Percentiles rank a stretch among this genome's conserved stretches.
Conservation (phyloP, 2,888 invertebrate species). For the Psylliodes chrysocephalus region DNA sequence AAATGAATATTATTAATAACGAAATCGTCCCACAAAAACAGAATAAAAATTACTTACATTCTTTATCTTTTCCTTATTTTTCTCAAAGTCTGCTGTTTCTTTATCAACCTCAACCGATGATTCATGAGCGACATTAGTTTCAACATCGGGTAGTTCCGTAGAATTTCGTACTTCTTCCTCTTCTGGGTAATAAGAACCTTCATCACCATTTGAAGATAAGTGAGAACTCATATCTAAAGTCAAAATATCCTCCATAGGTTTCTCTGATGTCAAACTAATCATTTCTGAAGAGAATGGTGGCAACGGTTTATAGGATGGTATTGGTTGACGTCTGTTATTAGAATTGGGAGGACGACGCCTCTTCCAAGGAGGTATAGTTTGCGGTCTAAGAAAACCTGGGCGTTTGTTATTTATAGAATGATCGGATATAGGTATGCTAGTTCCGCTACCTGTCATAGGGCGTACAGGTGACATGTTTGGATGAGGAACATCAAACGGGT, state of each 20-base stretch:
- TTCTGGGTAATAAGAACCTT: constrained; percentile 45
- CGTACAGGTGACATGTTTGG: constrained; percentile 68
- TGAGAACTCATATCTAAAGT: constrained; percentile 60
- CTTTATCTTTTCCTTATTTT: constrained; percentile 60
- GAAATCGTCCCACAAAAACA: no score
- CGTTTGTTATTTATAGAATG: constrained; percentile 71
- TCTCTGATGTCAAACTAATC: constrained; percentile 60
- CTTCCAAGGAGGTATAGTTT: constrained; percentile 75
- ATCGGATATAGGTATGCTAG: constrained; percentile 72
- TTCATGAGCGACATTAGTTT: constrained; percentile 48
- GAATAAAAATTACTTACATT: constrained; percentile 50
- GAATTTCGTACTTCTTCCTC: constrained; percentile 56
- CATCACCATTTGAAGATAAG: constrained; percentile 50
- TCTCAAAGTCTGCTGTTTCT: constrained; percentile 57
- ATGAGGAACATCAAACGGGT: constrained; percentile 81
- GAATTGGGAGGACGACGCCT: constrained; percentile 62
- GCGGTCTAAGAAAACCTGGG: constrained; percentile 65
- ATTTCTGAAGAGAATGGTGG: constrained; percentile 65
- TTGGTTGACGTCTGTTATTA: constrained; percentile 67
- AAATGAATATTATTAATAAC: no score
- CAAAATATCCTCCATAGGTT: constrained; percentile 59
- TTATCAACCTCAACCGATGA: constrained; percentile 48
- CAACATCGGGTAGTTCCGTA: constrained; percentile 50
- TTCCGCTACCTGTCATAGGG: constrained; percentile 61
- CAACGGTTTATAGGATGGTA: constrained; percentile 73